Conservation (phyloP, 2,113 vertebrate genomes). For the Rhinolophus sinicus region DNA sequence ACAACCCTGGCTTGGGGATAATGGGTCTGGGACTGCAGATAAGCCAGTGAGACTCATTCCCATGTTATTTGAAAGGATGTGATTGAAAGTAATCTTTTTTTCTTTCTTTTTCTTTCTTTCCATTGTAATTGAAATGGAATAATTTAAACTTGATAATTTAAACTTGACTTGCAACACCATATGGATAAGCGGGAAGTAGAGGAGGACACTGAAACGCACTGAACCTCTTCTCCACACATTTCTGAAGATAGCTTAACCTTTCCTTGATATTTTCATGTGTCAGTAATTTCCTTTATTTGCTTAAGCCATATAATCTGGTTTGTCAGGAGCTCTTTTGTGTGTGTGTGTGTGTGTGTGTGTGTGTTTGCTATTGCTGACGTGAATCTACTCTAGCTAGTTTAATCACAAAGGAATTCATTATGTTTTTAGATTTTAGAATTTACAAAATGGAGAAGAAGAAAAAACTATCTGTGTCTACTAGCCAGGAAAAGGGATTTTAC, state of each 20-base stretch:
- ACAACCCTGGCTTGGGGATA: neutral
- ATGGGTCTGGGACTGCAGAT: neutral
- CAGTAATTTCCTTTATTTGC: slow-evolving; percentile 39
- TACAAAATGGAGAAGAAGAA: neutral
- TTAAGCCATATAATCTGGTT: neutral
- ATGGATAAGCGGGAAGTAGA: neutral
- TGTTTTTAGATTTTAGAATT: neutral
- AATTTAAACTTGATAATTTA: neutral
- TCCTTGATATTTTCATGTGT: neutral
- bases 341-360: too few relatives aligned
- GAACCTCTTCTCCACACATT: neutral
- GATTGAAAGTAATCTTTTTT: neutral
- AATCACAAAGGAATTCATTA: neutral
- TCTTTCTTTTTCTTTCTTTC: neutral
- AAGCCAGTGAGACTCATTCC: neutral
- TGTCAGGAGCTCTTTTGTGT: neutral
- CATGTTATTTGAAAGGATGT: neutral
- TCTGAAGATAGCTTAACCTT: neutral
- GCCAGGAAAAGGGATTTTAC: neutral
- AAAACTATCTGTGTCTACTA: neutral
- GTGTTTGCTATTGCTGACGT: neutral
- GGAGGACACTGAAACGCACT: neutral
- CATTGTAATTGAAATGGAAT: neutral
- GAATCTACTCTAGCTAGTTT: neutral
- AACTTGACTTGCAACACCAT: neutral